These are phyloP conservation scores for Myotis findleyi DNA, from an alignment of 2,797 vertebrate species.

Conservation along the genomic window DNA sequence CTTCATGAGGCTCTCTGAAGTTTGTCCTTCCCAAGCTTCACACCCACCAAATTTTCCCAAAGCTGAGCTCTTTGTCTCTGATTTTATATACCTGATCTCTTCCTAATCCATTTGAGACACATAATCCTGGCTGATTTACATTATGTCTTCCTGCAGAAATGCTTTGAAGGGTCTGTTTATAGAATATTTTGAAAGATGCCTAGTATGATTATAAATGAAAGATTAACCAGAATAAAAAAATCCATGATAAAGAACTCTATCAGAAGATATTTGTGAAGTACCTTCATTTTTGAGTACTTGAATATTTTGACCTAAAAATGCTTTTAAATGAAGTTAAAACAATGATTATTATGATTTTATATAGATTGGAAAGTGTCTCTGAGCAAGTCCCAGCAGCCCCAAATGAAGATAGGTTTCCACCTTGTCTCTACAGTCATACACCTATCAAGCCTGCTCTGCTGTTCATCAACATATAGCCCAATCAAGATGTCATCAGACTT, in stretches of 20 bases:
- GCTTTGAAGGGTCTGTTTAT: background rate
- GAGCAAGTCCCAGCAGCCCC: background rate
- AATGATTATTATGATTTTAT: conserved; percentile 18
- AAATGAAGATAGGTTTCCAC: background rate
- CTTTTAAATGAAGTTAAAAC: conserved; percentile 51
- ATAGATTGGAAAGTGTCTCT: background rate
- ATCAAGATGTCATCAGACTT: background rate
- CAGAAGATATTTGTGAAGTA: background rate
- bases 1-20: background rate
- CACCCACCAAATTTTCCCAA: background rate
- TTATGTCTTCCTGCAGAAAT: background rate
- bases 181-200: conserved; percentile 37
- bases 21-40: background rate
- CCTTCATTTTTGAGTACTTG: background rate
- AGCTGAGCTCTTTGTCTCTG: background rate
- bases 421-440: background rate
- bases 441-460: background rate
- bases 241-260: background rate
- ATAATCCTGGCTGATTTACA: background rate
- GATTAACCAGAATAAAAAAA: conserved; percentile 10
- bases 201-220: background rate
- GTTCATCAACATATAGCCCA: background rate
- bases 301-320: conserved; percentile 46
- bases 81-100: background rate
- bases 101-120: background rate